Base-by-base conservation (phyloP, 2,888 invertebrate genomes). In the Lochmaea crataegi region DNA sequence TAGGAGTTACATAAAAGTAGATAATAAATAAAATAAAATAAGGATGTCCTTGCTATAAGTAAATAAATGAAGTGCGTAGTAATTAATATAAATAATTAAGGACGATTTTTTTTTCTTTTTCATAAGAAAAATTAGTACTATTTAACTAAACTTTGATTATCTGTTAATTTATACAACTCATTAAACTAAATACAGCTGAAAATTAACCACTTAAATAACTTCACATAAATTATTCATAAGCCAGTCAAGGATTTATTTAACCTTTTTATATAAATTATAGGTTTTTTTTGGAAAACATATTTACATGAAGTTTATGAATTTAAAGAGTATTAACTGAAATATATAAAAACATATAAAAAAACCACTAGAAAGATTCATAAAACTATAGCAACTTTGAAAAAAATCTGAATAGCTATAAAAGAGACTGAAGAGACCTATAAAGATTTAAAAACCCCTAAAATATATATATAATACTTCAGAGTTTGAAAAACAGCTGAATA, bases 131-230 rank as follows among this genome's bases (percentile, higher is more conserved):
- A 10, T 53, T 16, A 53, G 18, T 10, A 53, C 11, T 42, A 12
- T 12, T 5, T 16, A 53, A 53, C 18, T 18, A 16, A 51, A 16
- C 51, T 51, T 7, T 65, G 58, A 58, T 67, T 67, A 67, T 67
- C 58, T 58, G 26, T 42, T 58, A 67, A 58, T 67, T 67, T 67
- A 67, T 67, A 45, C 58, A 67, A 58, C 58, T 67, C 42, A 58
- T 67, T 67, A 58, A 42, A 58, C 42, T 42, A 67, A 67, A 58
- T 67, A 14, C 41, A 58, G 57, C 58, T n/a, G 38, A 67, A 67
- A 67, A 67, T 67, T 58, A 67, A 53, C 16, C 53, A 53, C 53
- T 53, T 53, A n/a, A 9, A 53, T 9, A 16, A 53, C 18, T 18
- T 53, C 3, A 18, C 9, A 53, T 53, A 53, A 18, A 53, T 38